Percentiles rank a stretch among this genome's conserved stretches.
phyloP scores from a whole-genome alignment of 2,113 vertebrate species.

The Burhinus oedicnemus region DNA sequence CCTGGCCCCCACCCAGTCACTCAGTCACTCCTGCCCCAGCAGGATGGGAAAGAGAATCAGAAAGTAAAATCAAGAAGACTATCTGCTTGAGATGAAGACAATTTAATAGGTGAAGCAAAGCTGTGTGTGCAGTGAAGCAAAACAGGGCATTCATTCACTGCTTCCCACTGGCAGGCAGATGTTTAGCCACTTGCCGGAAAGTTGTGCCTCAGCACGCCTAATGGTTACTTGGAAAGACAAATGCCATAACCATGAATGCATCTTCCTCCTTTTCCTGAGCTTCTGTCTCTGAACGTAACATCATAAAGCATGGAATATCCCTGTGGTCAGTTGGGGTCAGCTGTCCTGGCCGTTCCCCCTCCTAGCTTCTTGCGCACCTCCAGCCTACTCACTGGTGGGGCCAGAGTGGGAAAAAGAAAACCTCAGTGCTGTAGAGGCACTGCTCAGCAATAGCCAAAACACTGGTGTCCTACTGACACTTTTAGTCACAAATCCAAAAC shows the following conservation, averaged over 20 bases:
- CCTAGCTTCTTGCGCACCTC: accelerated
- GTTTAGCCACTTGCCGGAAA: neutral
- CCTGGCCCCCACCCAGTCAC: accelerated
- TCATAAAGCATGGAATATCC: neutral
- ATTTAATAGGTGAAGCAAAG: neutral
- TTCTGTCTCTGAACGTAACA: neutral
- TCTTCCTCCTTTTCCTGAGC: neutral
- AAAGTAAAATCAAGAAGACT: neutral
- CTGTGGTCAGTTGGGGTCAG: neutral
- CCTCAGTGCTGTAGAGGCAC: neutral
- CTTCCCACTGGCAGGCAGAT: neutral
- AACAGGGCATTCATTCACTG: neutral
- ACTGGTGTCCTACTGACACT: accelerated
- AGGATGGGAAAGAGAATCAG: neutral
- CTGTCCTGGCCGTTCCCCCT: neutral
- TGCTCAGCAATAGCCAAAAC: neutral
- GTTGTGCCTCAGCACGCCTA: accelerated
- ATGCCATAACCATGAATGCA: neutral
- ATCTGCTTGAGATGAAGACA: neutral
- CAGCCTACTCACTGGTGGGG: accelerated
- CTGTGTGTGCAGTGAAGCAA: accelerated
- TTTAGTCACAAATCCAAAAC: neutral
- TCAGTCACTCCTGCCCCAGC: accelerated
- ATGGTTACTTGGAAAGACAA: neutral
- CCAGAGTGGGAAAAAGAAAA: neutral